phyloP scores from a whole-genome alignment of 2,797 vertebrate species.

The Xerus rutilus region DNA sequence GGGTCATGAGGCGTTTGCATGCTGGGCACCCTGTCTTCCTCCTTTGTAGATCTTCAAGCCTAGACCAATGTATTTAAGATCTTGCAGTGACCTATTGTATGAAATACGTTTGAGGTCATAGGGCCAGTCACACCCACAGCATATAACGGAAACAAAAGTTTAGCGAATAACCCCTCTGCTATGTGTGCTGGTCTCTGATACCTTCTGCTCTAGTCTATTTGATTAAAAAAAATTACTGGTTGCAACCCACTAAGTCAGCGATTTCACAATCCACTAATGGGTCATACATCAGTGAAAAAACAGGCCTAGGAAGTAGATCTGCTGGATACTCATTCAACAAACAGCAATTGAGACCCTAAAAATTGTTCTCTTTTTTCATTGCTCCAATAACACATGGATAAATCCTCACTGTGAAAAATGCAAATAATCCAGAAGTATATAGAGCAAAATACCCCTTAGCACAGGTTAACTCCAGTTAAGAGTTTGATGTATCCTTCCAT shows the following conservation, averaged over 20 bases:
- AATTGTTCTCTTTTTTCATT: constrained; percentile 9
- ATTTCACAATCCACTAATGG: constrained; percentile 25
- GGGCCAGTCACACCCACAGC: background rate
- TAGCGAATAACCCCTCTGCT: background rate
- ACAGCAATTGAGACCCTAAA: background rate
- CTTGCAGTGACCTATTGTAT: background rate
- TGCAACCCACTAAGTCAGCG: constrained; percentile 2
- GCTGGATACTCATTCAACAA: background rate
- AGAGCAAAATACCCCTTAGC: background rate
- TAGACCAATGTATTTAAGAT: background rate
- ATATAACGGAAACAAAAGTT: constrained; percentile 44
- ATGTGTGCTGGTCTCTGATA: background rate
- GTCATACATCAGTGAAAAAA: constrained; percentile 41
- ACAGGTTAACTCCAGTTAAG: background rate
- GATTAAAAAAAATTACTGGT: background rate
- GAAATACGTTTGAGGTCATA: background rate
- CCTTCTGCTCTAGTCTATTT: constrained; percentile 47
- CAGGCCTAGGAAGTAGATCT: constrained; percentile 35
- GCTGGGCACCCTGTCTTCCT: background rate
- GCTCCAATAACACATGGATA: background rate
- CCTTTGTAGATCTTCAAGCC: background rate
- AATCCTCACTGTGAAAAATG: constrained; percentile 42
- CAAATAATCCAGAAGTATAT: background rate
- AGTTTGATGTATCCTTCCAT: background rate
- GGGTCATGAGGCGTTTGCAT: background rate